Evolutionary conservation across 2,797 vertebrate species (phyloP), one percentile per base, ranked within the genome.

Genomic region (Sebastes melanostomus): DNA sequence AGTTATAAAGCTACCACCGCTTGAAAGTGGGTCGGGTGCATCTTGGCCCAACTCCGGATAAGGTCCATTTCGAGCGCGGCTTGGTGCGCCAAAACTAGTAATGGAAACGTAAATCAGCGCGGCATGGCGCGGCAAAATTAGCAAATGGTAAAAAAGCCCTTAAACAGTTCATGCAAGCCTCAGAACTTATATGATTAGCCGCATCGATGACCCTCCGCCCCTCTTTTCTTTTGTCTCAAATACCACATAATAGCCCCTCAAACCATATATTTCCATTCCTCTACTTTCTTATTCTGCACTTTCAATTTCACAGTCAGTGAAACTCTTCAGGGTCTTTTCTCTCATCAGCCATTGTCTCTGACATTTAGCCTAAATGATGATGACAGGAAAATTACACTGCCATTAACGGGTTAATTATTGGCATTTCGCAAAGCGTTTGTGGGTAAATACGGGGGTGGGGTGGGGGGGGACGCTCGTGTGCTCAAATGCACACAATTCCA

Each of bases 281-380:
- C 66, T 11, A 36, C 29, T 63, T 66, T 71, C 67, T 63, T 36
- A 62, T 65, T 66, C 56, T 58, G 27, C 65, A 20, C 52, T 73
- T 80, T 85, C 75, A 84, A 85, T 89, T 87, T 87, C 84, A 89
- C 82, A 86, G 63, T 72, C 70, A 63, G 55, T 80, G 59, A 86
- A 36, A 82, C 32, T 78, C 73, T 83, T 81, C 8, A 8, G 66
- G 58, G 74, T 52, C 7, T 70, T 70, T 75, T 30, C 46, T 38
- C 63, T 76, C 68, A 71, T 14, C 38, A 73, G 72, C 66, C 38
- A 8, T 25, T 22, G 25, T 60, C 55, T 67, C 42, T 62, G 81
- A 80, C 77, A 83, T 87, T 85, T 78, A 82, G 56, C 34, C 61
- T 71, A 78, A 87, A 82, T 84, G 74, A 82, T 86, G 73, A 88